phyloP scores from a whole-genome alignment of 2,888 invertebrate species.

The Pyrrhia umbra region DNA sequence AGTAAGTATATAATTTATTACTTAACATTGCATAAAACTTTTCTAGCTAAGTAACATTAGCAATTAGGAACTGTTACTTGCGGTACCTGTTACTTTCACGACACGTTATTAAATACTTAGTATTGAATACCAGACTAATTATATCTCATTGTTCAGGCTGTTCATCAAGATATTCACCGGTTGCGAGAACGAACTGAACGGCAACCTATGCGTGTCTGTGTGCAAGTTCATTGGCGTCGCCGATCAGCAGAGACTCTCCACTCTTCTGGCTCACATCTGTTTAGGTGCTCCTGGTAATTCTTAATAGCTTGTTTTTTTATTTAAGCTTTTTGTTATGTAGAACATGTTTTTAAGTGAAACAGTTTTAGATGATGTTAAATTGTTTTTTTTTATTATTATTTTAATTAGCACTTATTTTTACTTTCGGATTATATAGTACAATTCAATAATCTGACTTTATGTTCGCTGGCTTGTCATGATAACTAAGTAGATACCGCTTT shows the following conservation, averaged over 20 bases:
- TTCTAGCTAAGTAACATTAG: no score
- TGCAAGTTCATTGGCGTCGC: constrained; percentile 86
- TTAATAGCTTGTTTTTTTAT: background rate
- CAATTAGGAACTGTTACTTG: background rate
- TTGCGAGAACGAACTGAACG: constrained; percentile 81
- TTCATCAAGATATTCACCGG: constrained; percentile 86
- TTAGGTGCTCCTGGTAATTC: constrained; percentile 76
- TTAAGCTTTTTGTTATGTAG: background rate
- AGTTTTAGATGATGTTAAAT: background rate
- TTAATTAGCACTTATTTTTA: no score
- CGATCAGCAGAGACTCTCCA: constrained; percentile 80
- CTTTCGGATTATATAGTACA: no score
- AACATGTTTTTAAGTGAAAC: background rate
- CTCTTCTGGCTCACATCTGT: constrained; percentile 80
- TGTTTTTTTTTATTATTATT: background rate
- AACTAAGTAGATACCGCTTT: no score
- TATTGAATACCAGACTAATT: background rate
- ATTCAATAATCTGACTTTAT: no score
- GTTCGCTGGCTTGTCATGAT: no score
- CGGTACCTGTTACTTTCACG: no score
- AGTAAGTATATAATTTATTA: constrained; percentile 72
- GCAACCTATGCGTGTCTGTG: constrained; percentile 81
- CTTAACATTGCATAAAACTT: no score
- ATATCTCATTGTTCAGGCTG: constrained; percentile 67
- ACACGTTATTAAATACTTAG: no score